These are phyloP conservation scores for Ectropis grisescens DNA, from an alignment of 1,140 invertebrate species.

Conservation along the genomic window DNA sequence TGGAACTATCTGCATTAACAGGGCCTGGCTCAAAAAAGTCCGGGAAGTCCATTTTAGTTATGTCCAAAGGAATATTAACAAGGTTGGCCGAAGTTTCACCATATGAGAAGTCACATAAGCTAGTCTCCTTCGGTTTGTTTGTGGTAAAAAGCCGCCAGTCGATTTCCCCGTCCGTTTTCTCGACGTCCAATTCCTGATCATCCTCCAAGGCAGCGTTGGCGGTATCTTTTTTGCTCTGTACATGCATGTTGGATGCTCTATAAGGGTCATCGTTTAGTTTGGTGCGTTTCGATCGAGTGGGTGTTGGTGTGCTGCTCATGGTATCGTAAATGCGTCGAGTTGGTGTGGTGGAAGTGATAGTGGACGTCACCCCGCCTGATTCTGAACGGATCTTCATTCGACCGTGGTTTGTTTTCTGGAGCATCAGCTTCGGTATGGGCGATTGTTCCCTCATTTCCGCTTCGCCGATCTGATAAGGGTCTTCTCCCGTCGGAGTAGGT, in stretches of 20 bases:
- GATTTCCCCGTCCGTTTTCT: conserved; percentile 37
- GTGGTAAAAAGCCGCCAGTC: conserved; percentile 32
- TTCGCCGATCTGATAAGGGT: conserved; percentile 53
- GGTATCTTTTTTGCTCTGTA: conserved; percentile 25
- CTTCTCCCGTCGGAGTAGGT: conserved; percentile 52
- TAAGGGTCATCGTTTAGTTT: no score
- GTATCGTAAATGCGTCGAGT: conserved; percentile 28
- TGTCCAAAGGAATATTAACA: no score
- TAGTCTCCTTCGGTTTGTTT: conserved; percentile 20
- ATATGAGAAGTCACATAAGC: conserved; percentile 36
- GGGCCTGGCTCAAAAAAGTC: no score
- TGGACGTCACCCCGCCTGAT: conserved; percentile 1
- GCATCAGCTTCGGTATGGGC: conserved; percentile 51
- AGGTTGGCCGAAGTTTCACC: conserved; percentile 26
- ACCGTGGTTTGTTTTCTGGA: conserved; percentile 48
- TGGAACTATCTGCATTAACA: no score
- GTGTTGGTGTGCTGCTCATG: no score
- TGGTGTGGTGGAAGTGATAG: no score
- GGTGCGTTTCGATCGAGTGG: no score
- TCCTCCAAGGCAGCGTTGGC: conserved; percentile 24
- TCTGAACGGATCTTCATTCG: conserved; percentile 32
- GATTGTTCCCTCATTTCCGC: conserved; percentile 56
- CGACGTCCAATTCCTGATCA: conserved; percentile 32
- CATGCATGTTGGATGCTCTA: no score
- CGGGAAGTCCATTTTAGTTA: no score